These are phyloP conservation scores for Epirrita christyi DNA, from an alignment of 2,888 invertebrate species.

Conservation along the genomic window DNA sequence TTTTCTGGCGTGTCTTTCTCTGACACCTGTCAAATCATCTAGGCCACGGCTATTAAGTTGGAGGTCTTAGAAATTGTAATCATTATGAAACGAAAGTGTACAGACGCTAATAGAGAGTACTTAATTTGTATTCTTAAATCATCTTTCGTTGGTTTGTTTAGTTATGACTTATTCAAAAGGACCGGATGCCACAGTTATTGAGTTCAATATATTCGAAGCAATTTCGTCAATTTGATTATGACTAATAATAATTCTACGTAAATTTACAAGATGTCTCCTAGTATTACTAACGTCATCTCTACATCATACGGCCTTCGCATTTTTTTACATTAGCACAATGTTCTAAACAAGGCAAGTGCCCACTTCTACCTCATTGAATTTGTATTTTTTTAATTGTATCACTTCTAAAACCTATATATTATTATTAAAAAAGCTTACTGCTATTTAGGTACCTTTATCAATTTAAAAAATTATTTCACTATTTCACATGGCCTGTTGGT, in stretches of 20 bases:
- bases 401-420: no score
- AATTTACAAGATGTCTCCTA: background rate
- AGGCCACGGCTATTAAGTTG: no score
- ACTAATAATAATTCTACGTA: background rate
- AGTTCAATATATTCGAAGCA: background rate
- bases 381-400: no score
- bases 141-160: background rate
- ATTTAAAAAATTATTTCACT: no score
- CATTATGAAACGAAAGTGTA: conserved; percentile 6
- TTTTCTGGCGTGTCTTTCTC: no score
- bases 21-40: no score
- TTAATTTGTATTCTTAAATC: conserved; percentile 3
- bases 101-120: background rate
- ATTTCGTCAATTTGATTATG: conserved; percentile 1
- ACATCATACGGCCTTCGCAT: background rate
- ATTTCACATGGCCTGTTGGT: no score
- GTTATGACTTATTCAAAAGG: conserved; percentile 1
- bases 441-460: no score
- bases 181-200: conserved; percentile 22
- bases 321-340: background rate
- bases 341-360: no score
- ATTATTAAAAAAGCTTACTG: no score
- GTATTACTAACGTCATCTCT: background rate
- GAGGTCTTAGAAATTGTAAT: no score
- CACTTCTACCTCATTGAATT: no score